A percentile compares a stretch with the other conserved stretches of the same genome.
Conservation (phyloP, 2,113 vertebrate species). For the Podarcis muralis region DNA sequence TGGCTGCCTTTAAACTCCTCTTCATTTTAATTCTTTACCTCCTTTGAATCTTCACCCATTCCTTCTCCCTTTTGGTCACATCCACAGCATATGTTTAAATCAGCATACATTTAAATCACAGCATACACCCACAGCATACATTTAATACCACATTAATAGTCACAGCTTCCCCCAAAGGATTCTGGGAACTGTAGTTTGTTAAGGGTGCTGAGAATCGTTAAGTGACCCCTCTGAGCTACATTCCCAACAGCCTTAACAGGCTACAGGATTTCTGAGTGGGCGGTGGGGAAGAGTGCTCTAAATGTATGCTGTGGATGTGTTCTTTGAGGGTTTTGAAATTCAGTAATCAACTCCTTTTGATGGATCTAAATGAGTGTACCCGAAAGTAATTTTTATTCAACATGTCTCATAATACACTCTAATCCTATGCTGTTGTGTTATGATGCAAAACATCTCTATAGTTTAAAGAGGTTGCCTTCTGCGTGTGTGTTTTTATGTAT, state of each 20-base stretch:
- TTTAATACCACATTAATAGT: too few relatives aligned
- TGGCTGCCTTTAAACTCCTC: conserved; percentile 41
- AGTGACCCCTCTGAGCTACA: too few relatives aligned
- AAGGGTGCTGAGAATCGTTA: too few relatives aligned
- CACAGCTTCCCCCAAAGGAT: too few relatives aligned
- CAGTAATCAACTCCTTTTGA: conserved; percentile 28
- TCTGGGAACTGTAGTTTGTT: too few relatives aligned
- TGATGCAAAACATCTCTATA: conserved; percentile 38
- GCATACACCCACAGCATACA: too few relatives aligned
- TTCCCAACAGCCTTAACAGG: too few relatives aligned
- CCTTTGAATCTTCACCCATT: conserved; percentile 45
- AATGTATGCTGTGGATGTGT: too few relatives aligned
- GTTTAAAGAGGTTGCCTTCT: conserved; percentile 31
- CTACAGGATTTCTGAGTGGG: too few relatives aligned
- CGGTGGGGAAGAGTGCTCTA: too few relatives aligned
- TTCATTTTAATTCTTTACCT: neutral
- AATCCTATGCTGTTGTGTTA: neutral
- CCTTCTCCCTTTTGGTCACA: conserved; percentile 16
- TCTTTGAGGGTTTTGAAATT: conserved; percentile 28
- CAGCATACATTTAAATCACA: too few relatives aligned
- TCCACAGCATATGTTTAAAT: too few relatives aligned
- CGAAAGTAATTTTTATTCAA: conserved; percentile 12
- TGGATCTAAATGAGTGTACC: neutral
- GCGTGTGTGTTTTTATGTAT: conserved; percentile 52
- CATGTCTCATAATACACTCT: conserved; percentile 36